Evolutionary conservation across 2,888 invertebrate species (phyloP).

Genomic region (Chorisops tibialis): DNA sequence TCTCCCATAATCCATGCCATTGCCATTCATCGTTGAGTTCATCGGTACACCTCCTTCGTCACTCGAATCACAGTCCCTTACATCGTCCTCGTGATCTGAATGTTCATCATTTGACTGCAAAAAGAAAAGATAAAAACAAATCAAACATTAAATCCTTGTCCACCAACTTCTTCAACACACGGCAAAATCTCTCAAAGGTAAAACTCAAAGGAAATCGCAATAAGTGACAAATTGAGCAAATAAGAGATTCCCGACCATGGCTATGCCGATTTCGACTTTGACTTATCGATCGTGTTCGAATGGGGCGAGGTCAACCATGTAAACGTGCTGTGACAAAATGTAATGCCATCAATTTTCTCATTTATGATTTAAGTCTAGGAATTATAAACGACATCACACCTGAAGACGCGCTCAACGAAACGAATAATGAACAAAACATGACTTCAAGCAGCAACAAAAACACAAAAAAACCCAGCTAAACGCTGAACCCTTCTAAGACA

Average conservation of each 20-base stretch:
- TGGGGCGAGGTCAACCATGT: constrained; percentile 23
- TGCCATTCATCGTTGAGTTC: constrained; percentile 30
- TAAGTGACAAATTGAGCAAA: constrained; percentile 12
- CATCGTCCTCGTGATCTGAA: constrained; percentile 49
- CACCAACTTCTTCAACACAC: neutral
- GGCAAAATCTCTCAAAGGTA: neutral
- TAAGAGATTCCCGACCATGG: neutral
- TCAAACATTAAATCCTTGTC: neutral
- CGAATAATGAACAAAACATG: too few species aligned
- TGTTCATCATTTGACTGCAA: constrained; percentile 51
- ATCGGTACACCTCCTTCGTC: constrained; percentile 43
- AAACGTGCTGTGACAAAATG: constrained; percentile 33
- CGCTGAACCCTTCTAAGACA: too few species aligned
- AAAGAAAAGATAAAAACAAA: neutral
- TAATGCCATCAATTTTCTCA: constrained; percentile 27
- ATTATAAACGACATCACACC: constrained; percentile 24
- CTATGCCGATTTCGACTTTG: constrained; percentile 12
- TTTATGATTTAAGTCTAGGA: constrained; percentile 26
- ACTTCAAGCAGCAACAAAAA: too few species aligned
- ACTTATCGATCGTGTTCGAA: constrained; percentile 13
- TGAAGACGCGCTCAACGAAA: neutral
- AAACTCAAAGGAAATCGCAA: neutral
- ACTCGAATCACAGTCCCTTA: constrained; percentile 51
- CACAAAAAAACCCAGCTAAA: too few species aligned
- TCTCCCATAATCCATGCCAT: constrained; percentile 35